phyloP scores from a whole-genome alignment of 1,140 invertebrate genomes.

The Notospermus geniculatus region DNA sequence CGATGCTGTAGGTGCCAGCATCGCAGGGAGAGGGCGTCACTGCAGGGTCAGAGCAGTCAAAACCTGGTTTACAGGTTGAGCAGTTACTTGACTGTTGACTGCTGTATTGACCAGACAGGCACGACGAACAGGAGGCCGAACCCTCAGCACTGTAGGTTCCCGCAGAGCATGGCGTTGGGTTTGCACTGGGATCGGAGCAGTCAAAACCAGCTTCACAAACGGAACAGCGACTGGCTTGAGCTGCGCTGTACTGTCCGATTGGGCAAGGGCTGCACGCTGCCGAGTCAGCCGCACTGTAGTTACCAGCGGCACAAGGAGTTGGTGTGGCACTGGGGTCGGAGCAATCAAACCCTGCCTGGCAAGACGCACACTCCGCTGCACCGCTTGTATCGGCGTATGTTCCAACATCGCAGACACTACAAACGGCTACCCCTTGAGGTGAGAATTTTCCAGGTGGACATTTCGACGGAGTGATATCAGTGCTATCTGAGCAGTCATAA shows the following conservation, averaged over 20 bases:
- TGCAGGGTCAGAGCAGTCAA: slow-evolving; percentile 24
- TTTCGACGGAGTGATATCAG: slow-evolving; percentile 15
- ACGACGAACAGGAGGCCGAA: slow-evolving; percentile 27
- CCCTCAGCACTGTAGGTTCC: slow-evolving; percentile 28
- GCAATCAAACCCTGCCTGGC: slow-evolving; percentile 36
- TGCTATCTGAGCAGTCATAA: slow-evolving; percentile 27
- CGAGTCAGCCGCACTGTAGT: neutral
- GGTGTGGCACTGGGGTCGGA: slow-evolving; percentile 13
- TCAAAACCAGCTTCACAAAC: slow-evolving; percentile 38
- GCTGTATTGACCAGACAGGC: slow-evolving; percentile 39
- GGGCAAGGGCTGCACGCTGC: neutral
- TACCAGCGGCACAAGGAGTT: slow-evolving; percentile 16
- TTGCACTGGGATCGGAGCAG: slow-evolving; percentile 32
- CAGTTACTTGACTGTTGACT: slow-evolving; percentile 30
- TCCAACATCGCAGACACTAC: slow-evolving; percentile 30
- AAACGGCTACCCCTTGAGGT: slow-evolving; percentile 23
- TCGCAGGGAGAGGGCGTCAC: slow-evolving; percentile 32
- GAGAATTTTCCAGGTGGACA: slow-evolving; percentile 39
- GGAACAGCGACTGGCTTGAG: slow-evolving; percentile 23
- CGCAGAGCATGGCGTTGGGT: slow-evolving; percentile 31
- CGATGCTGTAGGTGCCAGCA: slow-evolving; percentile 31
- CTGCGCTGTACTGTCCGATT: too few species aligned
- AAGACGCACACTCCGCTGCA: slow-evolving; percentile 27
- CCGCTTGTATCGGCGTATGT: slow-evolving; percentile 19
- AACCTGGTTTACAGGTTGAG: slow-evolving; percentile 37